Evolutionary conservation across 2,888 invertebrate species (phyloP).

Genomic region (Hemithea aestivaria): DNA sequence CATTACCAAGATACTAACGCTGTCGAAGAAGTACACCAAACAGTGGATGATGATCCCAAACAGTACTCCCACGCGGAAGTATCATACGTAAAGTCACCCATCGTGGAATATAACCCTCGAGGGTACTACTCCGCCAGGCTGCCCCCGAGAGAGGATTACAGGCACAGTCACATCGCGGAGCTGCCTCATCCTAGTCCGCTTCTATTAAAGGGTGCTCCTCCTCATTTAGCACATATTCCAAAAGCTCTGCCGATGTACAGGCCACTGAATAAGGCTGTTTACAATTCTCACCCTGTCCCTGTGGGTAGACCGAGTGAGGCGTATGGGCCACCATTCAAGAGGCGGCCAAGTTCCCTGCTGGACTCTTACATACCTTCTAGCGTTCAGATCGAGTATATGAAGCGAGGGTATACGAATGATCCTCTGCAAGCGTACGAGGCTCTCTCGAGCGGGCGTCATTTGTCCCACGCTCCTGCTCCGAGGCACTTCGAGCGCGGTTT

Average conservation of each 20-base stretch:
- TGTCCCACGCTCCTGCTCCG: constrained; percentile 40
- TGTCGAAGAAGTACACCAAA: constrained; percentile 47
- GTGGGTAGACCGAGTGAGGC: constrained; percentile 45
- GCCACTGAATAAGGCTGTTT: constrained; percentile 57
- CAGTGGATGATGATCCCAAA: constrained; percentile 45
- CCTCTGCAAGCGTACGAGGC: constrained; percentile 65
- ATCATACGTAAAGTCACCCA: constrained; percentile 38
- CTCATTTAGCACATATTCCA: constrained; percentile 61
- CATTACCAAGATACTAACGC: constrained; percentile 51
- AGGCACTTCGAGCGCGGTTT: constrained; percentile 68
- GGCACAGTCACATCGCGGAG: constrained; percentile 44
- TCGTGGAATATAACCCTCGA: constrained; percentile 43
- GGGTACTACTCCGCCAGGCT: constrained; percentile 57
- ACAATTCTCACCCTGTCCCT: constrained; percentile 36
- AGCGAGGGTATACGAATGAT: constrained; percentile 64
- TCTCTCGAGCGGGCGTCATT: constrained; percentile 54
- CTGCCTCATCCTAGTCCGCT: constrained; percentile 60
- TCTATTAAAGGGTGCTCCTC: constrained; percentile 49
- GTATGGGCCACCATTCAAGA: constrained; percentile 46
- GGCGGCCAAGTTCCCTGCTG: constrained; percentile 71
- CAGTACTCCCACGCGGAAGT: constrained; percentile 50
- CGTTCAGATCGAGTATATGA: constrained; percentile 70
- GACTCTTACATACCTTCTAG: constrained; percentile 81
- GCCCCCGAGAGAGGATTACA: constrained; percentile 52
- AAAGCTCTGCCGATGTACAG: constrained; percentile 61